Evolutionary conservation across 92 coral and sea anemone species (phyloP), one percentile per base, ranked within the genome.

Genomic region (Porites evermanni): DNA sequence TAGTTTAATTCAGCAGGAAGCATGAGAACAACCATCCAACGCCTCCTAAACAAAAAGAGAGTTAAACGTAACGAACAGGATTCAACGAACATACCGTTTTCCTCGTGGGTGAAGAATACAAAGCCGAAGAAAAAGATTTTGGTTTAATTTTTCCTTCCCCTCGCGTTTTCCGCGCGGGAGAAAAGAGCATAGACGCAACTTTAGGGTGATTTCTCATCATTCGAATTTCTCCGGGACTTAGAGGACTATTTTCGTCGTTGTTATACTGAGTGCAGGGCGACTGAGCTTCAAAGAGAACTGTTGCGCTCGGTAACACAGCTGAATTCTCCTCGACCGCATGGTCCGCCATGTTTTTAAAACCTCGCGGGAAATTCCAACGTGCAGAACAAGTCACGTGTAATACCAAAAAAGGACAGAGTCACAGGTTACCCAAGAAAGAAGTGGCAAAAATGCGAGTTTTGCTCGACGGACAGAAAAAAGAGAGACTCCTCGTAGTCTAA

Each of bases 181-280:
- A 91, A 69, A 83, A 81, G 50, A 96, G 90, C 53, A 82, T 92
- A 59, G 95, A 84, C 16, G 97, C 82, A 66, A 89, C 73, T 85
- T 90, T 86, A 4, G 96, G 93, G 67, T 96, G 99, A 80, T 95
- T 92, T 90, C 98, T 93, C 99, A 96, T 96, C 81, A 75, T 86
- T 80, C 53, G 53, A 38, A 88, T 76, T 78, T 89, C 94, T 88
- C 92, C 93, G 64, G 96, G 93, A 86, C 89, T 92, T 32, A 87
- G 87, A 32, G 92, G 91, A 59, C 93, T 72, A 81, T 87, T 87
- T 77, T 90, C 94, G 92, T 94, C 98, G 73, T 75, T 79, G 70
- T n/a, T 64, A 38, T 66, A 71, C 17, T 74, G 59, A 71, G 72
- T 74, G 19, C 71, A 81, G 26, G 70, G 70, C 24, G 84, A 67